Evolutionary conservation across 1,140 invertebrate genomes (phyloP).

Genomic region (Scaptomyza pallida): DNA sequence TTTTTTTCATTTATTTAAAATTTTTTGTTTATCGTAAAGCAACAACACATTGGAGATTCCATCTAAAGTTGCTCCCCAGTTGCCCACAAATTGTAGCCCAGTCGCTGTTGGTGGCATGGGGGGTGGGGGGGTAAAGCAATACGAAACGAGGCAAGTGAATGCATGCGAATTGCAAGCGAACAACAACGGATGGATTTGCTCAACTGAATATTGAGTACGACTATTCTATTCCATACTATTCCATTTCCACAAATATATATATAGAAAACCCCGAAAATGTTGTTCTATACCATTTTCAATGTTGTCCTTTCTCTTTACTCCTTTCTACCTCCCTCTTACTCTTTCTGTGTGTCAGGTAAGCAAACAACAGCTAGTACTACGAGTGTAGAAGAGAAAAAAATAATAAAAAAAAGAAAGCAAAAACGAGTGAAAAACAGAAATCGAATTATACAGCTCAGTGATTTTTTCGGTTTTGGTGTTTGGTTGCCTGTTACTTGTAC

Average conservation of each 20-base stretch:
- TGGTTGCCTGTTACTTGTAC: slow-evolving; percentile 75
- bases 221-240: slow-evolving; percentile 50
- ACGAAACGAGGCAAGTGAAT: slow-evolving; percentile 57
- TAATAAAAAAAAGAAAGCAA: slow-evolving; percentile 1
- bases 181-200: slow-evolving; percentile 79
- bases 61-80: slow-evolving; percentile 53
- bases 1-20: slow-evolving; percentile 72
- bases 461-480: slow-evolving; percentile 81
- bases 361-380: slow-evolving; percentile 41
- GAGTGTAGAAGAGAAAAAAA: slow-evolving; percentile 1
- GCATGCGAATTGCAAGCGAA: slow-evolving; percentile 68
- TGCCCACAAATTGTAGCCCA: slow-evolving; percentile 40
- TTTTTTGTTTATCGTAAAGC: slow-evolving; percentile 63
- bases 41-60: slow-evolving; percentile 54
- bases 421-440: slow-evolving; percentile 73
- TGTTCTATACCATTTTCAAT: slow-evolving; percentile 60
- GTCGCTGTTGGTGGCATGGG: slow-evolving; percentile 12
- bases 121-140: slow-evolving; percentile 12
- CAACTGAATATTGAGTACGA: slow-evolving; percentile 79
- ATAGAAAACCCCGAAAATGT: slow-evolving; percentile 62
- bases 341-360: slow-evolving; percentile 55
- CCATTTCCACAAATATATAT: slow-evolving; percentile 40
- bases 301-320: neutral
- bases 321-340: no score
- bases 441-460: slow-evolving; percentile 82